A percentile compares a stretch with the other conserved stretches of the same genome.
These are phyloP conservation scores for Pagetopsis macropterus DNA, from an alignment of 2,797 vertebrate species.

Conservation along the genomic window DNA sequence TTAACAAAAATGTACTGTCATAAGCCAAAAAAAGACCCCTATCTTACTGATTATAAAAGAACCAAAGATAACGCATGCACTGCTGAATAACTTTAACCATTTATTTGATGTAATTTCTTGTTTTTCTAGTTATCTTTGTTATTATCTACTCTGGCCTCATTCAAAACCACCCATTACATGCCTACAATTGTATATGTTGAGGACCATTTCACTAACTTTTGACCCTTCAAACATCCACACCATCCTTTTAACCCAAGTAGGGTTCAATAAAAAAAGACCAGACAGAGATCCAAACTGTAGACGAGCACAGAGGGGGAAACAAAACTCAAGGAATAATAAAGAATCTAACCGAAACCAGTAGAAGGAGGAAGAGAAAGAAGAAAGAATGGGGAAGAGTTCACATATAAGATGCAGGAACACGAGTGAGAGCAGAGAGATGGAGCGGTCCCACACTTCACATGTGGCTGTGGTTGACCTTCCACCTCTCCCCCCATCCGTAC, in stretches of 20 bases:
- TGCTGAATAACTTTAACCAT: too few relatives aligned
- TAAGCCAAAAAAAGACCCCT: too few relatives aligned
- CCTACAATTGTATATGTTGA: too few relatives aligned
- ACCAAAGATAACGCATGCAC: too few relatives aligned
- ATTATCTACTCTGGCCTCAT: too few relatives aligned
- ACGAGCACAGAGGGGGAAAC: not conserved
- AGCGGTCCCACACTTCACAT: conserved; percentile 70
- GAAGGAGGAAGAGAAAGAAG: conserved; percentile 33
- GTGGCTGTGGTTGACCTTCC: conserved; percentile 82
- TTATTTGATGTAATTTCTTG: too few relatives aligned
- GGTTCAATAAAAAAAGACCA: not conserved
- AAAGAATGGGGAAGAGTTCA: conserved; percentile 39
- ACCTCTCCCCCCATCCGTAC: conserved; percentile 39
- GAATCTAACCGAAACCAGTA: conserved; percentile 3
- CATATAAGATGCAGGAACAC: conserved; percentile 16
- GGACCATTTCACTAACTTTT: too few relatives aligned
- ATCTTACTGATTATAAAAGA: too few relatives aligned
- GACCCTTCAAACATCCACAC: too few relatives aligned
- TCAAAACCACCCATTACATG: too few relatives aligned
- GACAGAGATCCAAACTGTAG: not conserved
- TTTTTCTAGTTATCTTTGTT: too few relatives aligned
- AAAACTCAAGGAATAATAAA: conserved; percentile 15
- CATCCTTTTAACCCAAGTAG: not conserved
- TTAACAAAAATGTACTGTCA: too few relatives aligned
- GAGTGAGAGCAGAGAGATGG: conserved; percentile 21